Conservation (phyloP, 2,113 vertebrate species). For the Cisticola juncidis region DNA sequence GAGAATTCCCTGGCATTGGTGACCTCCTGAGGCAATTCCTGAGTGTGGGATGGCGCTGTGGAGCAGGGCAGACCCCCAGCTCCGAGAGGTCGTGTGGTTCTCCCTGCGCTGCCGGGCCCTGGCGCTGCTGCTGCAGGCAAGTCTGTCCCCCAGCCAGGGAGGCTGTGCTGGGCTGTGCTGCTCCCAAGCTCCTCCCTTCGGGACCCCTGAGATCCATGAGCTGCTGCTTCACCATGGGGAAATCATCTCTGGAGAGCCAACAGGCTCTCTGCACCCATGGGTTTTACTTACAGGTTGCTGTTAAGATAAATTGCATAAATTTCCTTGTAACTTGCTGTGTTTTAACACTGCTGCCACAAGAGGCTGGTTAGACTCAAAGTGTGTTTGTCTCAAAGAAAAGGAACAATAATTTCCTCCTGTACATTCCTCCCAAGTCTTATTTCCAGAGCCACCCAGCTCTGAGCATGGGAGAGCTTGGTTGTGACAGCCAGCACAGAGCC, state of each 20-base stretch:
- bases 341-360: neutral
- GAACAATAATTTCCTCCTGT: neutral
- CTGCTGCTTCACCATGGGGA: neutral
- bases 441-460: neutral
- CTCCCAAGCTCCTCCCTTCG: neutral
- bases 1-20: neutral
- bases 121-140: constrained; percentile 88
- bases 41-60: constrained; percentile 20
- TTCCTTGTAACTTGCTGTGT: neutral
- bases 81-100: constrained; percentile 79
- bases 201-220: fast-evolving
- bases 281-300: neutral
- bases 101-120: constrained; percentile 80
- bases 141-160: neutral
- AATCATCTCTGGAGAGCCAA: neutral
- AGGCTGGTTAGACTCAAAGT: neutral
- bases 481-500: neutral
- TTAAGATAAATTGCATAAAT: neutral
- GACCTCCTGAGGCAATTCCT: neutral
- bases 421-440: fast-evolving
- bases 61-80: constrained; percentile 49
- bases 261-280: neutral
- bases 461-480: neutral
- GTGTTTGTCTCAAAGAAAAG: neutral
- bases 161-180: neutral